These are phyloP conservation scores for Calameuta pallipes DNA, from an alignment of 2,888 invertebrate genomes.

Conservation along the genomic window DNA sequence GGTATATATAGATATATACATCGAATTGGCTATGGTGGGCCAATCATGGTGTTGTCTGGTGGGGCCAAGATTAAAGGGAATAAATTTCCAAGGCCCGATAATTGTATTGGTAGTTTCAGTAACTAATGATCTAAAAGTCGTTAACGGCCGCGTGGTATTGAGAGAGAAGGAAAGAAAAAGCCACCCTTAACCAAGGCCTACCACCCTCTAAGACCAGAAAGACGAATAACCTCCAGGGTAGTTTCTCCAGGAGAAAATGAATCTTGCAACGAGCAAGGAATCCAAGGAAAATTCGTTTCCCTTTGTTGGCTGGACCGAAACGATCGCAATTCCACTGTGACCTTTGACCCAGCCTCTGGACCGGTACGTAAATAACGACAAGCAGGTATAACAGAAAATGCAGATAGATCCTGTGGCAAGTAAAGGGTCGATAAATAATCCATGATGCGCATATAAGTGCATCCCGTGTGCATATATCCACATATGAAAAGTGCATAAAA, in stretches of 20 bases:
- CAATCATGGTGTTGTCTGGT: conserved; percentile 44
- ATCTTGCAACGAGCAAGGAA: not conserved
- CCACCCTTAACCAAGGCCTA: not conserved
- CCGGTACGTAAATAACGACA: not conserved
- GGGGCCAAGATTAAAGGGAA: conserved; percentile 57
- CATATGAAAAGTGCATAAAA: not conserved
- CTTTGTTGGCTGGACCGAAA: not conserved
- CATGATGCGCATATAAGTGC: not conserved
- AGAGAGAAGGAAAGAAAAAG: conserved; percentile 5
- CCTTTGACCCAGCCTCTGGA: not conserved
- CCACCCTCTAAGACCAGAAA: not conserved
- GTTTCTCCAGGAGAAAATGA: not conserved
- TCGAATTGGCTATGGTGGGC: conserved; percentile 48
- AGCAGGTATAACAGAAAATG: not conserved
- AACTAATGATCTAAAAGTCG: conserved; percentile 66
- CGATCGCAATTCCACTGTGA: not conserved
- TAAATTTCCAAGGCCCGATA: conserved; percentile 62
- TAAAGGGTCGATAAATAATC: not conserved
- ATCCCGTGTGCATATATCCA: not conserved
- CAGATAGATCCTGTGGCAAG: not conserved
- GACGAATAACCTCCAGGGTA: not conserved
- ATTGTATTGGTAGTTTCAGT: conserved; percentile 66
- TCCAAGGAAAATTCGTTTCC: conserved; percentile 1
- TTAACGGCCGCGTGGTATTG: conserved; percentile 42
- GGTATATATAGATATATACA: not conserved